phyloP scores from a whole-genome alignment of 2,888 invertebrate species.

The Drosophila aldrichi region DNA sequence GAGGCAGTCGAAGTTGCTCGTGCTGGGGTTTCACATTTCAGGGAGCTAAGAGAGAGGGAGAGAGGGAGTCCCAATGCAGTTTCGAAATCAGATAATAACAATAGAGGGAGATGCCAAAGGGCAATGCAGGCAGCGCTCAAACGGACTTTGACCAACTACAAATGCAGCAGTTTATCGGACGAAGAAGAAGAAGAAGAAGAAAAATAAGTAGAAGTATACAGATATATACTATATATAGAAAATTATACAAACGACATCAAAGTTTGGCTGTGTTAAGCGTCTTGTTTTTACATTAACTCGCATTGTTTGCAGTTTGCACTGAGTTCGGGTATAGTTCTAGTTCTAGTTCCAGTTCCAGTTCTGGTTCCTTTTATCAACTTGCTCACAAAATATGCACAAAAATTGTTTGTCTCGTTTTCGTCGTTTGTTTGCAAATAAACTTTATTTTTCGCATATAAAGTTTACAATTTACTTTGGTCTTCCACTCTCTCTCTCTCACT shows the following conservation, averaged over 20 bases:
- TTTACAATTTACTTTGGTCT: constrained; percentile 43
- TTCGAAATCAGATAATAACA: constrained; percentile 69
- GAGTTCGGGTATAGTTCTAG: constrained; percentile 35
- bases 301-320: constrained; percentile 67
- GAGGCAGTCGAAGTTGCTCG: constrained; percentile 1
- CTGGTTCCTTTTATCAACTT: constrained; percentile 36
- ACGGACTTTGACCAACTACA: constrained; percentile 29
- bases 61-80: constrained; percentile 56
- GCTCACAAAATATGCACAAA: constrained; percentile 41
- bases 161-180: constrained; percentile 64
- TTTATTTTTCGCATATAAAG: constrained; percentile 41
- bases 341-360: constrained; percentile 3
- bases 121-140: constrained; percentile 20
- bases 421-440: constrained; percentile 47
- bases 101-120: constrained; percentile 13
- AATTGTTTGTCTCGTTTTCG: constrained; percentile 16
- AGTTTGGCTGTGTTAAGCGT: constrained; percentile 40
- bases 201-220: not conserved
- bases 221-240: constrained; percentile 26
- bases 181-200: constrained; percentile 12
- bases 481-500: constrained; percentile 10
- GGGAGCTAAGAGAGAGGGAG: not conserved
- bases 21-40: constrained; percentile 26
- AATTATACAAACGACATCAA: constrained; percentile 65
- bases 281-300: constrained; percentile 70